A percentile compares a stretch with the other conserved stretches of the same genome.
Evolutionary conservation across 2,113 vertebrate species (phyloP).

Genomic region (Rhinolophus ferrumequinum): DNA sequence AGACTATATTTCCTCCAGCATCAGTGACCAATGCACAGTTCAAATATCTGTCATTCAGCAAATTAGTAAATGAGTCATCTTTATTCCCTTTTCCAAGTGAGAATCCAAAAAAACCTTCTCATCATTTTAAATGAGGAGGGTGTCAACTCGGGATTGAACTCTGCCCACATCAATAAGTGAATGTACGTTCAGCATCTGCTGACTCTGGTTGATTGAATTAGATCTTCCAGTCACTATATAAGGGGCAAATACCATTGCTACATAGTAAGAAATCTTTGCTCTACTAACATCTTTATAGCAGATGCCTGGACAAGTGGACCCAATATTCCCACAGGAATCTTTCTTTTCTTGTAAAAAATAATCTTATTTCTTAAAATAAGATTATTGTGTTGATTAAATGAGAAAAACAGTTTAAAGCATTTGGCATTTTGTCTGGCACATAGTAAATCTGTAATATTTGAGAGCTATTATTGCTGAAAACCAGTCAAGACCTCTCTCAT

Average conservation of each 20-base stretch:
- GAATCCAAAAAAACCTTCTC: slow-evolving; percentile 52
- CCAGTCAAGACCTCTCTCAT: neutral
- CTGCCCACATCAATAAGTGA: slow-evolving; percentile 56
- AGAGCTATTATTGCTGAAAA: neutral
- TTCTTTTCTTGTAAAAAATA: neutral
- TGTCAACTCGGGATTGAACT: slow-evolving; percentile 48
- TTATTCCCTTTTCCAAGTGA: slow-evolving; percentile 54
- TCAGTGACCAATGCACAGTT: neutral
- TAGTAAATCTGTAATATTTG: neutral
- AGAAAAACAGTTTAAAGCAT: slow-evolving; percentile 8
- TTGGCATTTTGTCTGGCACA: neutral
- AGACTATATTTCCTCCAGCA: neutral
- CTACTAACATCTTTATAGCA: slow-evolving; percentile 56
- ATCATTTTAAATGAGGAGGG: slow-evolving; percentile 51
- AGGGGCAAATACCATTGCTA: slow-evolving; percentile 12
- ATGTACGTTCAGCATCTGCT: slow-evolving; percentile 5
- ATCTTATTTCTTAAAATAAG: neutral
- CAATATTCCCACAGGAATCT: neutral
- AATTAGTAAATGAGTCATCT: slow-evolving; percentile 65
- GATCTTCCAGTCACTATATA: slow-evolving; percentile 34
- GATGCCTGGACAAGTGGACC: neutral
- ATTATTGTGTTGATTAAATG: slow-evolving; percentile 4
- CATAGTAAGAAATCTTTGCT: slow-evolving; percentile 36
- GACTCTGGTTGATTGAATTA: slow-evolving; percentile 48
- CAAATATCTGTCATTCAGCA: slow-evolving; percentile 46